Base-by-base conservation (phyloP, 2,888 invertebrate genomes). In the Agrenia bidenticulata region DNA sequence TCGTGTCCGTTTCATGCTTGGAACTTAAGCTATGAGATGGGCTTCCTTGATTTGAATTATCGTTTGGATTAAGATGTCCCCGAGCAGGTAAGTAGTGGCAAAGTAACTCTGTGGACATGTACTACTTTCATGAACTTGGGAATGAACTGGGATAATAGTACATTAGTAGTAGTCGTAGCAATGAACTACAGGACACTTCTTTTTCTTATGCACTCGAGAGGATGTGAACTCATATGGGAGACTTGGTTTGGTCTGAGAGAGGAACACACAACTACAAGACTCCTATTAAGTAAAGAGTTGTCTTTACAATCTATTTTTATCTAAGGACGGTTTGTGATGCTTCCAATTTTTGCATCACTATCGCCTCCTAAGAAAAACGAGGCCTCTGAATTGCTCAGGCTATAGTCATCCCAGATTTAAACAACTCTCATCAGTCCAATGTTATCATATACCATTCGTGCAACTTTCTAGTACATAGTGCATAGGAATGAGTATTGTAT, bases 251-350 rank as follows among this genome's bases (percentile, higher is more conserved):
- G 45, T 15, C 45, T 45, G n/a, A 45, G 19, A 19, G 45, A 45
- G 45, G 45, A 45, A 45, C 45, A 45, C n/a, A 45, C n/a, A 45
- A 51, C 13, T 51, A 51, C 51, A 21, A 19, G 51, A 51, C 23
- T 51, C 51, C 51, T 24, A 51, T 51, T 51, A 51, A 51, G 51
- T 51, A 51, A 23, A 21, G 51, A 51, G 51, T 51, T 51, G 51
- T 51, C 23, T 51, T 51, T 51, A 51, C 21, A 24, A 32, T 61
- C 51, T 41, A 61, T 61, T 61, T 61, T 51, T 61, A 61, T 53
- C 53, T 53, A 50, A 58, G 19, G 19, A 50, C 26, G 37, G 61
- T 37, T 27, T 51, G 49, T 32, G 49, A 56, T 42, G 56, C 49
- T 27, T 54, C 62, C 62, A 45, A 54, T 42, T 62, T 54, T 55